phyloP scores from a whole-genome alignment of 1,140 invertebrate genomes.

The Proales similis region DNA sequence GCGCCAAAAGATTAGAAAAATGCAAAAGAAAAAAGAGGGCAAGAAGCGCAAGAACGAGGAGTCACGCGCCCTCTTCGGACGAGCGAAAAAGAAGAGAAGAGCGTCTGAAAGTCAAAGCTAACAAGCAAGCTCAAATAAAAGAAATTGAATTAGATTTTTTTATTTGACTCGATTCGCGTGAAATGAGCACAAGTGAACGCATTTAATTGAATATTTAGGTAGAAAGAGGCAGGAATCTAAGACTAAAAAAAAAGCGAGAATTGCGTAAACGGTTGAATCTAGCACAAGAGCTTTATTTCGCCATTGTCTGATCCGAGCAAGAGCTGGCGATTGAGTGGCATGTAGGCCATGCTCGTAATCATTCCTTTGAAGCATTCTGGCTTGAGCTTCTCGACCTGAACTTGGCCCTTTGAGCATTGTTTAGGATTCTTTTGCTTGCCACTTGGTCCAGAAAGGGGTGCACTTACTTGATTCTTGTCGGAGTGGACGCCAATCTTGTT shows the following conservation, averaged over 20 bases:
- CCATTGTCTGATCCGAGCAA: conserved; percentile 83
- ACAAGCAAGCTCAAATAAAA: no score
- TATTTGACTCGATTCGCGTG: no score
- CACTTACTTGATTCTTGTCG: conserved; percentile 6
- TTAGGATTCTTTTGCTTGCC: not conserved
- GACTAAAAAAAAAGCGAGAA: no score
- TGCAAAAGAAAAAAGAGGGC: conserved; percentile 66
- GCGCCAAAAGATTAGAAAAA: conserved; percentile 66
- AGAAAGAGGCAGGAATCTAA: no score
- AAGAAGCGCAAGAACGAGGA: conserved; percentile 60
- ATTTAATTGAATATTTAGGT: no score
- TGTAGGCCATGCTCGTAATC: conserved; percentile 73
- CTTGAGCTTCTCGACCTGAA: conserved; percentile 62
- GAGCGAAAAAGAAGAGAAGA: no score
- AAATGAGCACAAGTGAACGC: no score
- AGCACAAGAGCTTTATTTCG: conserved; percentile 73
- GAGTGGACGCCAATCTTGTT: conserved; percentile 82
- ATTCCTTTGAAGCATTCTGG: conserved; percentile 83
- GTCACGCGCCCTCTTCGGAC: no score
- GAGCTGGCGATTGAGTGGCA: conserved; percentile 78
- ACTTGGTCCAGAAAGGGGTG: conserved; percentile 4
- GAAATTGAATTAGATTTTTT: no score
- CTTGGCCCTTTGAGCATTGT: not conserved
- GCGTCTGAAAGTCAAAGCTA: no score
- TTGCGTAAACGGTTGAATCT: no score